These are phyloP conservation scores for Cotesia typhae DNA, from an alignment of 1,140 invertebrate species.

Conservation along the genomic window DNA sequence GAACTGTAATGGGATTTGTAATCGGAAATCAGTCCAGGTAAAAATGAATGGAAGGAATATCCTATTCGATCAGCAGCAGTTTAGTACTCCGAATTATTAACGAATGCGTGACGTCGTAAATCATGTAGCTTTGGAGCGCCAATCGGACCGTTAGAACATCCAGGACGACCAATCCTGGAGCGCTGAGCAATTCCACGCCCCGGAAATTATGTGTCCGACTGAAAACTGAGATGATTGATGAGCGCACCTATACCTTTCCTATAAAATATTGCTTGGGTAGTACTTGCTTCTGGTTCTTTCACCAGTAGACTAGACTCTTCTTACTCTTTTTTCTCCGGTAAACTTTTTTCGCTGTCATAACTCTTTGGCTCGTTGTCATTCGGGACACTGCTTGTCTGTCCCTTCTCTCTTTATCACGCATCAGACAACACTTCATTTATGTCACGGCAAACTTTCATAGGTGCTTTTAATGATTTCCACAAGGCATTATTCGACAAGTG, in stretches of 20 bases:
- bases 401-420: background rate
- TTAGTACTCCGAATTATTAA: constrained; percentile 44
- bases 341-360: background rate
- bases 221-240: constrained; percentile 64
- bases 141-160: constrained; percentile 47
- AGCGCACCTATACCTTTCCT: constrained; percentile 38
- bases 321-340: constrained; percentile 8
- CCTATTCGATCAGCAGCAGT: constrained; percentile 41
- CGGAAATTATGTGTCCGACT: constrained; percentile 65
- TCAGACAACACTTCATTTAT: no score
- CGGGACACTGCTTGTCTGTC: background rate
- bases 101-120: constrained; percentile 57
- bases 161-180: constrained; percentile 45
- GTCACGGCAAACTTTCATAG: background rate
- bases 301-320: background rate
- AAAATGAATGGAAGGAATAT: background rate
- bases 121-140: constrained; percentile 52
- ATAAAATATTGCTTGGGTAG: constrained; percentile 10
- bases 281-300: background rate
- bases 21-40: background rate
- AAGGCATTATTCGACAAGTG: no score
- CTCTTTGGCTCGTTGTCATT: background rate
- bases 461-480: no score
- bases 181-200: constrained; percentile 52
- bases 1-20: no score